A percentile compares a stretch with the other conserved stretches of the same genome.
Conservation (phyloP, 23 tunicate genomes). For the Phallusia fumigata region DNA sequence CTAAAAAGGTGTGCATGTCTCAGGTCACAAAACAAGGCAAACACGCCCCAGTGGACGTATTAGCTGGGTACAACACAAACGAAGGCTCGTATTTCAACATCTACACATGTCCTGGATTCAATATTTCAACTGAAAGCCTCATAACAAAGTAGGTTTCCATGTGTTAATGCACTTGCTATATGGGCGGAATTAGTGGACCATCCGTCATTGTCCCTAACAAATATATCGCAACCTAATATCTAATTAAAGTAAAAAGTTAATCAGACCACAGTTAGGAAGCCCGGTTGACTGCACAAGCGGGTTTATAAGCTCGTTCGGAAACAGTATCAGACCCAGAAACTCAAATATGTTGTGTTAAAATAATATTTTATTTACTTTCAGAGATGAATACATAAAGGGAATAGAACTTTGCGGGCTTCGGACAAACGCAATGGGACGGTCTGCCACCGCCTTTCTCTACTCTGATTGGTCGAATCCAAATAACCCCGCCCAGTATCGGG, state of each 20-base stretch:
- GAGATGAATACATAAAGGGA: constrained; percentile 38
- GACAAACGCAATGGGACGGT: constrained; percentile 44
- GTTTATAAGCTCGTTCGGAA: no score
- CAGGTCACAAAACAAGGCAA: constrained; percentile 39
- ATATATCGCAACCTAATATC: no score
- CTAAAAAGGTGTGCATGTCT: no score
- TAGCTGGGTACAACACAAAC: constrained; percentile 61
- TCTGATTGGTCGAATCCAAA: constrained; percentile 56
- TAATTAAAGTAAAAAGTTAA: no score
- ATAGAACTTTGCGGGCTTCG: constrained; percentile 41
- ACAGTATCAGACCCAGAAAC: no score
- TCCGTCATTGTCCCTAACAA: no score
- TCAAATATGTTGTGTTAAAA: neutral
- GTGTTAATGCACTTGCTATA: neutral
- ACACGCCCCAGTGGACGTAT: constrained; percentile 33
- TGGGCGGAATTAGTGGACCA: no score
- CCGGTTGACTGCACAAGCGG: no score
- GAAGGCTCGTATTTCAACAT: constrained; percentile 70
- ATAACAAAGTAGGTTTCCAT: constrained; percentile 19
- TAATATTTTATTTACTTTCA: neutral
- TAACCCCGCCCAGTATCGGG: constrained; percentile 49
- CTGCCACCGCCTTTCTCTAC: constrained; percentile 56
- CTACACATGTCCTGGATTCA: constrained; percentile 46
- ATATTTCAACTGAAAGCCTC: constrained; percentile 25
- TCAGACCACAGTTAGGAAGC: no score